These are phyloP conservation scores for Drosophila lowei DNA, from an alignment of 1,140 invertebrate species.

Conservation along the genomic window DNA sequence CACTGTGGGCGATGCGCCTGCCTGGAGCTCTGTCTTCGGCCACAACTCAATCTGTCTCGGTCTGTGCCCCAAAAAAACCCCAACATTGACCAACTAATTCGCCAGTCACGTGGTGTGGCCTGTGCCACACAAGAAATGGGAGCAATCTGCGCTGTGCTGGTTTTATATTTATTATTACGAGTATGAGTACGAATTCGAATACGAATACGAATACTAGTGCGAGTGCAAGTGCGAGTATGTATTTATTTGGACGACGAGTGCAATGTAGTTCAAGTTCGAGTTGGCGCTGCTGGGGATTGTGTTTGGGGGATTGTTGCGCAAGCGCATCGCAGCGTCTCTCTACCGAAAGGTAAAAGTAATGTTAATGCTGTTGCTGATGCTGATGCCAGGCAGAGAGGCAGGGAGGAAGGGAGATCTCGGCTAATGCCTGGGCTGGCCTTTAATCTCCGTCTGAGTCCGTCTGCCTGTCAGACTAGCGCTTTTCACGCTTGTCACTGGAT, in stretches of 20 bases:
- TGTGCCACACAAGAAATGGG: conserved; percentile 62
- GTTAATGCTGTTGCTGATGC: neutral
- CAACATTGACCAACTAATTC: conserved; percentile 65
- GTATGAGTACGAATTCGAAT: too few relatives aligned
- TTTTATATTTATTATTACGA: conserved; percentile 30
- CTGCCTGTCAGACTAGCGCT: conserved; percentile 40
- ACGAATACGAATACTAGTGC: too few relatives aligned
- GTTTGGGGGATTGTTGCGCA: conserved; percentile 44
- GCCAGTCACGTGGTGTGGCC: conserved; percentile 71
- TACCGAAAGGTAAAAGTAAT: conserved; percentile 35
- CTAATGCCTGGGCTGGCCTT: conserved; percentile 47
- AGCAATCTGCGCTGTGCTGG: conserved; percentile 54
- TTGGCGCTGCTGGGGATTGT: conserved; percentile 55
- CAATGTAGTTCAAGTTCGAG: conserved; percentile 77
- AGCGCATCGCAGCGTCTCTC: conserved; percentile 11
- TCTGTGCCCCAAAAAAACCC: conserved; percentile 52
- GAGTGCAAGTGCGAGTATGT: conserved; percentile 36
- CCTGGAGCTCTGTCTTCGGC: conserved; percentile 54
- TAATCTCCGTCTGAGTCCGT: conserved; percentile 50
- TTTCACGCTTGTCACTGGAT: conserved; percentile 78
- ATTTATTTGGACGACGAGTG: conserved; percentile 64
- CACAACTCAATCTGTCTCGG: conserved; percentile 43
- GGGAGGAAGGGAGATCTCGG: neutral
- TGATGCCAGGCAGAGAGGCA: neutral
- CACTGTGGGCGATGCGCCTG: conserved; percentile 70